Evolutionary conservation across 2,797 vertebrate genomes (phyloP).

Genomic region (Danio choprae): DNA sequence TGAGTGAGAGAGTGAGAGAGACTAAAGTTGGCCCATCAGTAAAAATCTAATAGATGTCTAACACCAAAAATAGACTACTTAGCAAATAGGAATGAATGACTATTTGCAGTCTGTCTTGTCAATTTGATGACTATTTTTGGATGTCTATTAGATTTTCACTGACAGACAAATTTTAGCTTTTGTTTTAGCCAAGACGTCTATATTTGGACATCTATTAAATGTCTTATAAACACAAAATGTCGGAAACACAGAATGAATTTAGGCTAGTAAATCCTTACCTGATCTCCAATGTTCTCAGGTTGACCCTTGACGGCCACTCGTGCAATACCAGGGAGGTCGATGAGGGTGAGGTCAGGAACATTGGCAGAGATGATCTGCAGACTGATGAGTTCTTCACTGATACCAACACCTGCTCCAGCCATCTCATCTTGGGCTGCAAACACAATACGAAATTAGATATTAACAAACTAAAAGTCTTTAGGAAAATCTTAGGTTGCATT

Average conservation of each 20-base stretch:
- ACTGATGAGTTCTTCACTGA: conserved; percentile 83
- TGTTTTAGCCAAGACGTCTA: no score
- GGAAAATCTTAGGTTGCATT: background rate
- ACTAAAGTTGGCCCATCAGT: no score
- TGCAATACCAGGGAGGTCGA: conserved; percentile 89
- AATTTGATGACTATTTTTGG: no score
- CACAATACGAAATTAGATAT: background rate
- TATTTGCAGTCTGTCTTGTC: no score
- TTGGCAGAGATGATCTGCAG: conserved; percentile 83
- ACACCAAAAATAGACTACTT: no score
- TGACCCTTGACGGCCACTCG: conserved; percentile 86
- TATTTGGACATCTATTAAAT: no score
- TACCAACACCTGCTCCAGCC: conserved; percentile 74
- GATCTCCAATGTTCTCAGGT: conserved; percentile 81
- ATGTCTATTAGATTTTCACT: no score
- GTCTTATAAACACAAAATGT: background rate
- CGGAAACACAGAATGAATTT: background rate
- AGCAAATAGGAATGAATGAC: no score
- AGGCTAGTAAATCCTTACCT: conserved; percentile 70
- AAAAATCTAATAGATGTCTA: no score
- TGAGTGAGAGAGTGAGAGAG: no score
- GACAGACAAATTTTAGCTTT: no score
- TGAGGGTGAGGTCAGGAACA: conserved; percentile 88
- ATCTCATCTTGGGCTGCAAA: conserved; percentile 76
- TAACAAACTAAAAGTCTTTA: background rate